These are phyloP conservation scores for Leontocebus nigricollis DNA, from an alignment of 2,797 vertebrate species.

Conservation along the genomic window DNA sequence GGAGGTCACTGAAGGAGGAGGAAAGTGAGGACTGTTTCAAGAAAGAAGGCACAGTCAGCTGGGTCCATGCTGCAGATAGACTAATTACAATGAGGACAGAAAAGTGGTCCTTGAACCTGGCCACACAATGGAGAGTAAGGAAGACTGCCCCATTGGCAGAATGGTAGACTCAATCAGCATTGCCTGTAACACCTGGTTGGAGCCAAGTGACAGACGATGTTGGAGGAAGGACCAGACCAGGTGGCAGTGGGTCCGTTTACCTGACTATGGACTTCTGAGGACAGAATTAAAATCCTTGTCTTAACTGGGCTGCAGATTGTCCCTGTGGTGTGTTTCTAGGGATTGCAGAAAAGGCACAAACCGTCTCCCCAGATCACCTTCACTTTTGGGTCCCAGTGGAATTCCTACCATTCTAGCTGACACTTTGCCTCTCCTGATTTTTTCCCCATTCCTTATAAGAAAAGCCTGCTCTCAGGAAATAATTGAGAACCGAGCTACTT, in stretches of 20 bases:
- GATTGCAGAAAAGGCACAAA: background rate
- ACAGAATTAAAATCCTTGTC: background rate
- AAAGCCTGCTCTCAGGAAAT: background rate
- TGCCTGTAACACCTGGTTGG: background rate
- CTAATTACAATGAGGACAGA: background rate
- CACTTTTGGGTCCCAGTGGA: background rate
- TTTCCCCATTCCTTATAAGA: background rate
- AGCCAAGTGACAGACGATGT: background rate
- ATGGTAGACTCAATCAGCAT: background rate
- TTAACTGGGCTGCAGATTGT: background rate
- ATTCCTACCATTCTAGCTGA: background rate
- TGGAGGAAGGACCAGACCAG: background rate
- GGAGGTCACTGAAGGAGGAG: background rate
- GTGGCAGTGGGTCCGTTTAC: background rate
- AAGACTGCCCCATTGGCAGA: fast-evolving
- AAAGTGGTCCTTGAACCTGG: background rate
- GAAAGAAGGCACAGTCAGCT: background rate
- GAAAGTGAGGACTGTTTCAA: background rate
- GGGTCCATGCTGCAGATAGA: too few relatives aligned
- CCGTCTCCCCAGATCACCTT: background rate
- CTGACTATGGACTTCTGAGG: background rate
- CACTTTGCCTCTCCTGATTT: background rate
- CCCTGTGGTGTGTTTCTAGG: background rate
- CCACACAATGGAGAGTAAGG: background rate
- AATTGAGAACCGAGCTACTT: background rate